These are phyloP conservation scores for Drosophila buzzatii DNA, from an alignment of 2,888 invertebrate genomes.

Conservation along the genomic window DNA sequence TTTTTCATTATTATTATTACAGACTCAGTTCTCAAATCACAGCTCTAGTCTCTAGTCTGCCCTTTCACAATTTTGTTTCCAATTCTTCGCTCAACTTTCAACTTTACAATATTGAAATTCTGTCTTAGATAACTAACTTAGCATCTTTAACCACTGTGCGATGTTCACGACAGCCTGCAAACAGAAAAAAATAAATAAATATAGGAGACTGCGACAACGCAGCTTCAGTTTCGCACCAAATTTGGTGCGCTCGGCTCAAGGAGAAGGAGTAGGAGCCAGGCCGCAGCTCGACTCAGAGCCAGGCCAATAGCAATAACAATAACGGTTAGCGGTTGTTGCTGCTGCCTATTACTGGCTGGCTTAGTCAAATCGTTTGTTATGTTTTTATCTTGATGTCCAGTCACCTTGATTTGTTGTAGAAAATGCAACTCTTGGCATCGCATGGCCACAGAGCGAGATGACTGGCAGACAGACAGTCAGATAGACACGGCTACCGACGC, in stretches of 20 bases:
- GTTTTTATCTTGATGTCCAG: constrained; percentile 84
- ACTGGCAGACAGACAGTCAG: constrained; percentile 1
- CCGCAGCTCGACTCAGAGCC: constrained; percentile 24
- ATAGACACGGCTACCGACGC: constrained; percentile 52
- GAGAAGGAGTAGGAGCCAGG: constrained; percentile 51
- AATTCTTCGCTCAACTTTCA: not conserved
- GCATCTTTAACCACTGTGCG: constrained; percentile 51
- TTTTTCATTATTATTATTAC: too few species aligned
- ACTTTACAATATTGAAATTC: not conserved
- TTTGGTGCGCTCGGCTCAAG: constrained; percentile 68
- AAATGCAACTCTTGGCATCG: constrained; percentile 83
- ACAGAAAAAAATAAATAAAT: constrained; percentile 23
- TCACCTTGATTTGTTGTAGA: constrained; percentile 85
- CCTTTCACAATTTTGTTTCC: not conserved
- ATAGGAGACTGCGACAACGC: constrained; percentile 66
- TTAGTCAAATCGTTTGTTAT: constrained; percentile 84
- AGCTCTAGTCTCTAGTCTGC: too few species aligned
- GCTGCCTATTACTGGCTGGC: constrained; percentile 77
- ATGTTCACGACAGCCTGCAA: constrained; percentile 49
- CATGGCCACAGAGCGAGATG: constrained; percentile 58
- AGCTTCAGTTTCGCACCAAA: constrained; percentile 77
- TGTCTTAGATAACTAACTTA: not conserved
- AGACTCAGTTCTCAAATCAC: too few species aligned
- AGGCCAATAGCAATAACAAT: constrained; percentile 77
- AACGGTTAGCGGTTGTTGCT: constrained; percentile 57